Percentiles rank a stretch among this genome's conserved stretches.
Evolutionary conservation across 1,140 invertebrate species (phyloP).

Genomic region (Mizuhopecten yessoensis): DNA sequence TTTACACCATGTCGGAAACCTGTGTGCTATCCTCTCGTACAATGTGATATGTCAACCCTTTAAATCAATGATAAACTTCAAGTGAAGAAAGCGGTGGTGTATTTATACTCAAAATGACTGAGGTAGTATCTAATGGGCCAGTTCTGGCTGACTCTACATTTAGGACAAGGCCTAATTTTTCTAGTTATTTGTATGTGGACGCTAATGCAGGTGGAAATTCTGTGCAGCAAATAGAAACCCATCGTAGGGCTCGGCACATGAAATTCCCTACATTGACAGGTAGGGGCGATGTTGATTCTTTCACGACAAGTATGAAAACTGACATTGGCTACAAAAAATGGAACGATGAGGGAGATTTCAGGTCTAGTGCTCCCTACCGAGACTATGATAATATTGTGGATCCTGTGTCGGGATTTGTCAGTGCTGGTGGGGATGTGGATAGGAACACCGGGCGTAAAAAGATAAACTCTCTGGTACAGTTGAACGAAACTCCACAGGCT

Average conservation of each 20-base stretch:
- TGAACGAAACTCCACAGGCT: constrained; percentile 77
- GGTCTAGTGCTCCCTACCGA: constrained; percentile 75
- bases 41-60: constrained; percentile 43
- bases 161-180: constrained; percentile 75
- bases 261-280: constrained; percentile 80
- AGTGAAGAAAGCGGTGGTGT: not conserved
- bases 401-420: constrained; percentile 81
- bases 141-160: constrained; percentile 78
- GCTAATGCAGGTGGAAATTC: constrained; percentile 75
- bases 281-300: constrained; percentile 75
- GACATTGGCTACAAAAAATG: constrained; percentile 70
- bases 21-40: constrained; percentile 45
- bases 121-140: constrained; percentile 63
- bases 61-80: constrained; percentile 12
- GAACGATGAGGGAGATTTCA: constrained; percentile 79
- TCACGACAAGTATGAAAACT: constrained; percentile 69
- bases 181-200: constrained; percentile 74
- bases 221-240: constrained; percentile 76
- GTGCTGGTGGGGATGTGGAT: constrained; percentile 80
- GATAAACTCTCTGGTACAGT: constrained; percentile 76
- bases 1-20: constrained; percentile 77
- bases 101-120: constrained; percentile 69
- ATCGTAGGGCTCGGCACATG: constrained; percentile 77
- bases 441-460: constrained; percentile 77
- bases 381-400: constrained; percentile 80